Evolutionary conservation across 2,113 vertebrate species (phyloP).

Genomic region (Notiomystis cincta): DNA sequence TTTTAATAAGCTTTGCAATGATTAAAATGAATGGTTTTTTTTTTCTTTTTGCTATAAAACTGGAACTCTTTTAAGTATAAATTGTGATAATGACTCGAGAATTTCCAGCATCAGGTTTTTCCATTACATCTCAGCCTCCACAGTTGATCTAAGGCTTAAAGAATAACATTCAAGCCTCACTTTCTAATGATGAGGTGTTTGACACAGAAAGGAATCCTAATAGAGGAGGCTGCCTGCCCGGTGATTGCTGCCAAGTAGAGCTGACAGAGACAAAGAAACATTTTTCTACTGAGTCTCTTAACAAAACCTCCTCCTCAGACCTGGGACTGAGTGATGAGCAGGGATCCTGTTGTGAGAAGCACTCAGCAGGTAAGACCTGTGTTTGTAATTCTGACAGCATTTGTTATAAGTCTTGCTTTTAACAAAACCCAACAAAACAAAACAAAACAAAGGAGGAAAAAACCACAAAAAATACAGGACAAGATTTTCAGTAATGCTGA

Average conservation of each 20-base stretch:
- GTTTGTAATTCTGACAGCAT: background rate
- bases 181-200: constrained; percentile 53
- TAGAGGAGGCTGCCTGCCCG: background rate
- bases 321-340: background rate
- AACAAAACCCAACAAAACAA: background rate
- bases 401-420: background rate
- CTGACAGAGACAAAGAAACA: constrained; percentile 23
- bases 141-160: constrained; percentile 61
- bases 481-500: background rate
- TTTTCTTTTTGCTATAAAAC: constrained; percentile 47
- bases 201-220: constrained; percentile 47
- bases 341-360: background rate
- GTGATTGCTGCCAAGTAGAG: background rate
- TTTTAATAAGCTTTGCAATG: constrained; percentile 64
- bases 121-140: constrained; percentile 58
- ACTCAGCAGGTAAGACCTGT: background rate
- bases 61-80: constrained; percentile 66
- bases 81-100: constrained; percentile 60
- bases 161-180: constrained; percentile 51
- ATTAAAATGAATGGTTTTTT: constrained; percentile 61
- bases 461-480: background rate
- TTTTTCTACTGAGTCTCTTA: background rate
- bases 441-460: background rate
- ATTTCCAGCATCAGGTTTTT: constrained; percentile 64
- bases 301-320: background rate